phyloP scores from a whole-genome alignment of 1,140 invertebrate genomes.

The Magallana angulata region DNA sequence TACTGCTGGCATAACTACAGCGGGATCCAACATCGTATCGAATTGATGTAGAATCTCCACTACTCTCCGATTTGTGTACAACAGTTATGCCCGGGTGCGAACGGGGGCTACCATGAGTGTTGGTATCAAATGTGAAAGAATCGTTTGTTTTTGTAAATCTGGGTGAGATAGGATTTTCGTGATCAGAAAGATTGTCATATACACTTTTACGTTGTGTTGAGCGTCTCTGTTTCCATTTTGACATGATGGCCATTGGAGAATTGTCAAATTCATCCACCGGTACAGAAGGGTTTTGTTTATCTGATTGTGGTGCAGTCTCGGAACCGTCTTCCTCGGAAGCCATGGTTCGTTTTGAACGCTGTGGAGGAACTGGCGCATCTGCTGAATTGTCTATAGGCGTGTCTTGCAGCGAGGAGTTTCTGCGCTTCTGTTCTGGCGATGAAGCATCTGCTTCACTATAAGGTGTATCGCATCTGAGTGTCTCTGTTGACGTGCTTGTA shows the following conservation, averaged over 20 bases:
- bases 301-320: slow-evolving; percentile 40
- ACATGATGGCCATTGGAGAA: slow-evolving; percentile 64
- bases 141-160: slow-evolving; percentile 41
- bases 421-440: slow-evolving; percentile 63
- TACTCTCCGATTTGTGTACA: slow-evolving; percentile 59
- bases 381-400: slow-evolving; percentile 39
- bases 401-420: slow-evolving; percentile 37
- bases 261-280: slow-evolving; percentile 60
- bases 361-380: slow-evolving; percentile 43
- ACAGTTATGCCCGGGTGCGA: slow-evolving; percentile 48
- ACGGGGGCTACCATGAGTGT: slow-evolving; percentile 50
- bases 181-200: slow-evolving; percentile 69
- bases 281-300: slow-evolving; percentile 30
- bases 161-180: slow-evolving; percentile 51
- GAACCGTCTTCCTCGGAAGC: slow-evolving; percentile 23
- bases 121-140: slow-evolving; percentile 26
- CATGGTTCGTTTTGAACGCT: slow-evolving; percentile 17
- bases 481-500: slow-evolving; percentile 75
- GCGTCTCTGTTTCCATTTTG: slow-evolving; percentile 72
- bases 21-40: slow-evolving; percentile 72
- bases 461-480: slow-evolving; percentile 68
- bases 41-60: slow-evolving; percentile 63
- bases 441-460: slow-evolving; percentile 69
- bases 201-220: slow-evolving; percentile 59
- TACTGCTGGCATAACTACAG: slow-evolving; percentile 74